Percentiles rank a stretch among this genome's conserved stretches.
phyloP scores from a whole-genome alignment of 2,888 invertebrate genomes.

The Lymantria monacha region DNA sequence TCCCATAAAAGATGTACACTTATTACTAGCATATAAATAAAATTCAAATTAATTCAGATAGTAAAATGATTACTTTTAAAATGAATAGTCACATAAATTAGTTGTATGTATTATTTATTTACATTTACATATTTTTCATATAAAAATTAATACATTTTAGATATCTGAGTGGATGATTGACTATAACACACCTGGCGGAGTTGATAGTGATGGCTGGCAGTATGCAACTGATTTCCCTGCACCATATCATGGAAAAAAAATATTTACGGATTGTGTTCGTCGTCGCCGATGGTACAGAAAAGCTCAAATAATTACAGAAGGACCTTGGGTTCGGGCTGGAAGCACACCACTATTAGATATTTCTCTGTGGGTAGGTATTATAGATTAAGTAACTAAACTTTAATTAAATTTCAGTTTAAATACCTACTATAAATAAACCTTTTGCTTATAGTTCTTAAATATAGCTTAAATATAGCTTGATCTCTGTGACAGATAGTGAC shows the following conservation, averaged over 20 bases:
- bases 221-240: constrained; percentile 96
- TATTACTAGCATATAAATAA: too few species aligned
- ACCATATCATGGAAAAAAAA: constrained; percentile 91
- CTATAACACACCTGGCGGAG: constrained; percentile 93
- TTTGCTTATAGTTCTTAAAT: too few species aligned
- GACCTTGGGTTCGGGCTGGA: constrained; percentile 95
- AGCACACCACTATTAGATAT: constrained; percentile 92
- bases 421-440: too few species aligned
- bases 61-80: too few species aligned
- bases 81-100: too few species aligned
- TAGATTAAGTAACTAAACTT: neutral
- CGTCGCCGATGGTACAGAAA: constrained; percentile 92
- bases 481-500: too few species aligned
- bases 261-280: constrained; percentile 94
- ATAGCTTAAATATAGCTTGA: too few species aligned
- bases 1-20: too few species aligned
- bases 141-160: constrained; percentile 49
- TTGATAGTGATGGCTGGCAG: constrained; percentile 96
- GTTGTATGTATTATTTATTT: too few species aligned
- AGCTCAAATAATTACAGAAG: constrained; percentile 90
- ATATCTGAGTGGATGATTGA: constrained; percentile 96
- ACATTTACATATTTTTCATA: neutral
- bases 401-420: too few species aligned
- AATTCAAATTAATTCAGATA: too few species aligned
- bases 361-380: constrained; percentile 84